phyloP scores from a whole-genome alignment of 1,140 invertebrate genomes.

The Drosophila sulfurigaster region DNA sequence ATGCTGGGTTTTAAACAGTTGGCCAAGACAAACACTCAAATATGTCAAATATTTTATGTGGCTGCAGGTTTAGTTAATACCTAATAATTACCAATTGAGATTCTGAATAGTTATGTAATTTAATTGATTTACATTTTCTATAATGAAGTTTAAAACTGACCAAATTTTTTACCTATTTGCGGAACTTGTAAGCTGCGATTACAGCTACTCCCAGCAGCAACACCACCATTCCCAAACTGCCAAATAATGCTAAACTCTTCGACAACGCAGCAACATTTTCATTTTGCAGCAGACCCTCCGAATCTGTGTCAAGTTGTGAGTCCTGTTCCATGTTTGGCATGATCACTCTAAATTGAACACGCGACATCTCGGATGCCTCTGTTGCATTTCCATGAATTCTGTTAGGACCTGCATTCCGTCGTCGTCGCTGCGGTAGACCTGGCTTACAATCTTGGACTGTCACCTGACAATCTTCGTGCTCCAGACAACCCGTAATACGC shows the following conservation, averaged over 20 bases:
- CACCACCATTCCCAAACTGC: conserved; percentile 66
- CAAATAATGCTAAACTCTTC: conserved; percentile 57
- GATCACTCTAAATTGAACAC: conserved; percentile 68
- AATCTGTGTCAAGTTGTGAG: not conserved
- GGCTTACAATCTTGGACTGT: conserved; percentile 62
- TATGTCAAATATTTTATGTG: no score
- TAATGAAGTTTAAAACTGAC: no score
- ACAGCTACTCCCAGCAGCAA: conserved; percentile 59
- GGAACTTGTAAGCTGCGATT: conserved; percentile 58
- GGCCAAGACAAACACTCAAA: no score
- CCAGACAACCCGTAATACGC: conserved; percentile 87
- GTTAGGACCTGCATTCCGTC: conserved; percentile 44
- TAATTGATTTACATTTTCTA: no score
- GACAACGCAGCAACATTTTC: conserved; percentile 8
- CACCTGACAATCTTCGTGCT: conserved; percentile 86
- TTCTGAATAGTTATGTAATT: no score
- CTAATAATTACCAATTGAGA: no score
- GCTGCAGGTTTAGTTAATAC: no score
- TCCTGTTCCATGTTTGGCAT: conserved; percentile 40
- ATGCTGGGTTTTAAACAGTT: not conserved
- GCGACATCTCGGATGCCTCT: conserved; percentile 70
- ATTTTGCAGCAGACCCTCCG: not conserved
- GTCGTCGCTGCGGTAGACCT: conserved; percentile 42
- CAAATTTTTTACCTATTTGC: conserved; percentile 36
- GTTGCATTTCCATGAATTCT: conserved; percentile 32